Evolutionary conservation across 2,888 invertebrate species (phyloP), one percentile per base, ranked within the genome.

Genomic region (Invenusta paracnida): DNA sequence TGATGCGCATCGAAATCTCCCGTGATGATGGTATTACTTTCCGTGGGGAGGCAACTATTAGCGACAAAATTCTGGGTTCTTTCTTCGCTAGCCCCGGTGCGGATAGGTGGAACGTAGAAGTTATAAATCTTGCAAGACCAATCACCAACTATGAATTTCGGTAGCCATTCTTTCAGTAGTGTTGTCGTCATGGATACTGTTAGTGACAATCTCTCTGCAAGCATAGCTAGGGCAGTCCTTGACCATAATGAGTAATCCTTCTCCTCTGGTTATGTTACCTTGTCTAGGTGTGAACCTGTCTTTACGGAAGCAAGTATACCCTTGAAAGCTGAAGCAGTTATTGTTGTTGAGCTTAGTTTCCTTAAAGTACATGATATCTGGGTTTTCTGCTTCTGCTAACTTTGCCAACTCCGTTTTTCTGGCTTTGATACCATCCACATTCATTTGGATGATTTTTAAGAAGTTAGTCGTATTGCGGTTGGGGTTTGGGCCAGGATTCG

Each of bases 1-100:
- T 79, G 79, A 28, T 79, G 23, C 2, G 79, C 79, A 79, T 79
- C 23, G 25, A 79, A 79, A 23, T 79, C 79, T 25, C 79, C 79
- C 5, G 79, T n/a, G 11, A 79, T n/a, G 5, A 79, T 79, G 23
- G 11, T 13, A 13, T 28, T 2, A 25, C 23, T 25, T 5, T 79
- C 23, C 27, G 2, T 13, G 29, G 5, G 11, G 5, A 79, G 5
- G 2, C 13, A 2, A 5, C 5, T 27, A 13, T 79, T 25, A 25
- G 79, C 23, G 2, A 13, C 23, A 23, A 79, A 79, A 23, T 23
- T 79, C 29, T 79, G 79, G 29, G 23, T 25, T 28, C 79, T 79
- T 27, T 79, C 11, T 27, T 79, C 29, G 2, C 23, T 5, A 13
- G 5, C 79, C 23, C 13, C 5, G 23, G 5, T 79, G 5, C 79